Evolutionary conservation across 2,797 vertebrate species (phyloP), one percentile per base, ranked within the genome.

Genomic region (Alosa sapidissima): DNA sequence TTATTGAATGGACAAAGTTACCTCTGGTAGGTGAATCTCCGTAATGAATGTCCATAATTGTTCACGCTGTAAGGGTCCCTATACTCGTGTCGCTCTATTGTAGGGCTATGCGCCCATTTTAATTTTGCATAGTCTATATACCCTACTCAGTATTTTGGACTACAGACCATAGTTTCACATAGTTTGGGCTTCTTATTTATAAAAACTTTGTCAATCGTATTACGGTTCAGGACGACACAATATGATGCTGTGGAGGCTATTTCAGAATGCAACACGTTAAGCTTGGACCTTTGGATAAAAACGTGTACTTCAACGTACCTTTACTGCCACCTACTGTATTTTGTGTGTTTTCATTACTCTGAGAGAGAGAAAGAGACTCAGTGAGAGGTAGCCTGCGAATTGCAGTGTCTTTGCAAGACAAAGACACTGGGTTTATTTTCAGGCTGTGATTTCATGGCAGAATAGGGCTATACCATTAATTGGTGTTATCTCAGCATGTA

Each of bases 261-360:
- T n/a, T 72, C 33, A 0, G 65, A 72, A 36, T 72, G 28, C 33
- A 36, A 33, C 13, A 36, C 11, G 52, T 4, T 55, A 51, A 51
- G 49, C 8, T 19, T 4, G 16, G 16, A 55, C 16, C 49, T 11
- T 51, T 8, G 49, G 49, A 51, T 1, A 51, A 19, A 55, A 19
- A 55, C 52, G 16, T 68, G 9, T 33, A 4, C 11, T 28, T 0
- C 10, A 65, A 65, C 9, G 7, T 65, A 41, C 33, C 33, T 75
- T 75, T 75, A 75, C 68, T 75, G 68, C 68, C 68, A 75, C 68
- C 68, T 75, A 36, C 33, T 75, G 68, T 28, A 41, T 75, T 75
- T 41, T 75, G 14, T 75, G 36, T 75, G 68, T 41, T 75, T 1
- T 1, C 68, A 41, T 41, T 41, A 75, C 2, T 41, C 28, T 6